Conservation (phyloP, 64 coral and sea anemone species). For the Pocillopora verrucosa region DNA sequence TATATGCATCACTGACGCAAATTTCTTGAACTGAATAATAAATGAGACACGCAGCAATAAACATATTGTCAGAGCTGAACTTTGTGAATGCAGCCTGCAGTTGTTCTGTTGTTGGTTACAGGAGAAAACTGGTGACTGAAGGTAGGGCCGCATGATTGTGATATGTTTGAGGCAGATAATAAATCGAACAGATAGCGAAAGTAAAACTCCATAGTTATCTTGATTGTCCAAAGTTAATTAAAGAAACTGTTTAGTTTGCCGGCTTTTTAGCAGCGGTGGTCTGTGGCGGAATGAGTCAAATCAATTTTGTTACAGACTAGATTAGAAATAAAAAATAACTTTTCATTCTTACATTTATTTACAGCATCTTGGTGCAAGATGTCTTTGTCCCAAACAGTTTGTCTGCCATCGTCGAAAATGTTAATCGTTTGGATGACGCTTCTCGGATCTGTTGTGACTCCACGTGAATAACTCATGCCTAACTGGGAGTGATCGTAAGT, state of each 20-base stretch:
- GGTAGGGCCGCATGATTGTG: not conserved
- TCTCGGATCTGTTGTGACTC: not conserved
- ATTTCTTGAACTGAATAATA: no score
- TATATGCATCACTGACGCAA: no score
- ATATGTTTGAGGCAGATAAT: not conserved
- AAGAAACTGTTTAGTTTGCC: no score
- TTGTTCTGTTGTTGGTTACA: not conserved
- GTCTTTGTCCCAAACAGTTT: not conserved
- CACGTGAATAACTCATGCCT: no score
- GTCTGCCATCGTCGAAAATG: not conserved
- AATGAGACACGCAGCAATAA: no score
- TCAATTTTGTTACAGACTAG: not conserved
- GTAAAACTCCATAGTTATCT: not conserved
- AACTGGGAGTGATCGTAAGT: no score
- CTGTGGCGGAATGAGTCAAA: not conserved
- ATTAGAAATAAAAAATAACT: not conserved
- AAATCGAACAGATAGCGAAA: not conserved
- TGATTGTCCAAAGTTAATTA: not conserved
- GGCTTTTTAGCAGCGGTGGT: not conserved
- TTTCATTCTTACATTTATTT: not conserved
- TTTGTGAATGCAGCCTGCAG: no score
- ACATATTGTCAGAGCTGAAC: no score
- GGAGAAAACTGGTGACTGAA: not conserved
- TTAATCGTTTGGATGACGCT: not conserved
- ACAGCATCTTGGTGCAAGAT: not conserved